These are phyloP conservation scores for Philopedon plagiatum DNA, from an alignment of 2,888 invertebrate genomes.

Conservation along the genomic window DNA sequence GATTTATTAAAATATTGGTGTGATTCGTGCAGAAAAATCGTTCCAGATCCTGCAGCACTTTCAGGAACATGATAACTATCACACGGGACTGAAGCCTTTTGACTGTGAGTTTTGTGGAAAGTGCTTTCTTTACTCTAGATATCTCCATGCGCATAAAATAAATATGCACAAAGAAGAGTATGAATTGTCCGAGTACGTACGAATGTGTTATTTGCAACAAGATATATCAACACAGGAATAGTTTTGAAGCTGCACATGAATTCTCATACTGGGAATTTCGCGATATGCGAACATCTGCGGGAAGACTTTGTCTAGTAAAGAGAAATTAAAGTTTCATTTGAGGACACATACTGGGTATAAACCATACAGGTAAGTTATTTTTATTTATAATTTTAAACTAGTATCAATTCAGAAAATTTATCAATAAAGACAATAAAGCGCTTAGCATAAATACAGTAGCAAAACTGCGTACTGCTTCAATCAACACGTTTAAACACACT, in stretches of 20 bases:
- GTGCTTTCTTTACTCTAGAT: constrained; percentile 68
- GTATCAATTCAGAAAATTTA: too few relatives aligned
- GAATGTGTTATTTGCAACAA: constrained; percentile 68
- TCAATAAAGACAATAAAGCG: too few relatives aligned
- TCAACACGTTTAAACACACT: too few relatives aligned
- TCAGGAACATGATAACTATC: constrained; percentile 74
- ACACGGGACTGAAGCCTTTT: constrained; percentile 72
- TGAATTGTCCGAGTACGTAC: constrained; percentile 61
- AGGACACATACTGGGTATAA: constrained; percentile 66
- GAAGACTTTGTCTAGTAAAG: constrained; percentile 71
- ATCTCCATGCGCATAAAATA: constrained; percentile 65
- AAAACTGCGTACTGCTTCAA: too few relatives aligned
- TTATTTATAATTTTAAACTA: background rate
- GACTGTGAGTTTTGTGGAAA: constrained; percentile 72
- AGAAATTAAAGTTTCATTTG: constrained; percentile 70
- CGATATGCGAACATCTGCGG: constrained; percentile 75
- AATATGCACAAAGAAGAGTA: constrained; percentile 64
- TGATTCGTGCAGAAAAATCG: constrained; percentile 72
- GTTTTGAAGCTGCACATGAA: constrained; percentile 68
- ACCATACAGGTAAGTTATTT: constrained; percentile 57
- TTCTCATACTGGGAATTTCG: constrained; percentile 70
- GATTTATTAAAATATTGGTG: constrained; percentile 70
- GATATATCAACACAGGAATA: constrained; percentile 67
- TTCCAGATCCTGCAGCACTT: constrained; percentile 73
- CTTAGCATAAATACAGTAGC: too few relatives aligned